Percentiles rank a stretch among this genome's conserved stretches.
These are phyloP conservation scores for Eptatretus atami DNA, from an alignment of 2,797 vertebrate genomes.

Conservation along the genomic window DNA sequence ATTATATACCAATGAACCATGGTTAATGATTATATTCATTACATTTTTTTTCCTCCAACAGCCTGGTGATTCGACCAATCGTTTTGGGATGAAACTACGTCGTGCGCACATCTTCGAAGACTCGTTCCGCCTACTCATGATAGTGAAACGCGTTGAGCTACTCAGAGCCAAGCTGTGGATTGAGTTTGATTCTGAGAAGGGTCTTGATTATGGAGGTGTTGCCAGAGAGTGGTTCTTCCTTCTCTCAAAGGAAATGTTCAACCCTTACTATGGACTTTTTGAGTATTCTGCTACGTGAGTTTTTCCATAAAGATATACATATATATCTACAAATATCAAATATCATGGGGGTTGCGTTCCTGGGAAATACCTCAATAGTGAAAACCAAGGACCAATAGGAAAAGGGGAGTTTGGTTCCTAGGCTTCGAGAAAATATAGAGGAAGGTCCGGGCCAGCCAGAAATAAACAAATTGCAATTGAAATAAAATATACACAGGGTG, in stretches of 20 bases:
- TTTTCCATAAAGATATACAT: constrained; percentile 2
- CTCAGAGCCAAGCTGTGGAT: constrained; percentile 84
- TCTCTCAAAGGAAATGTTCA: constrained; percentile 96
- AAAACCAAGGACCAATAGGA: no score
- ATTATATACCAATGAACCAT: background rate
- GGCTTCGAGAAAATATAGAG: no score
- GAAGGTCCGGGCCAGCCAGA: no score
- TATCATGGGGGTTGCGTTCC: no score
- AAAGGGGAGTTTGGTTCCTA: no score
- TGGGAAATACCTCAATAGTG: no score
- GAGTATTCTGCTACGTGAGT: constrained; percentile 92
- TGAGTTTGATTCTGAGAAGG: constrained; percentile 80
- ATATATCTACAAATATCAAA: no score
- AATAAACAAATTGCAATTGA: no score
- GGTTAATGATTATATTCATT: background rate
- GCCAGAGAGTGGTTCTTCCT: constrained; percentile 95
- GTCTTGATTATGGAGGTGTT: constrained; percentile 69
- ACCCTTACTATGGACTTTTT: constrained; percentile 82
- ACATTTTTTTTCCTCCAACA: background rate
- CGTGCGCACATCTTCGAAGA: constrained; percentile 52
- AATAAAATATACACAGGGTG: no score
- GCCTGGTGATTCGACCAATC: constrained; percentile 44
- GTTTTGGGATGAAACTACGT: constrained; percentile 67
- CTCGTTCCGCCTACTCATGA: constrained; percentile 56
- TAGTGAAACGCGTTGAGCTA: constrained; percentile 45